These are phyloP conservation scores for Colistium nudipinnis DNA, from an alignment of 2,113 vertebrate species.

Conservation along the genomic window DNA sequence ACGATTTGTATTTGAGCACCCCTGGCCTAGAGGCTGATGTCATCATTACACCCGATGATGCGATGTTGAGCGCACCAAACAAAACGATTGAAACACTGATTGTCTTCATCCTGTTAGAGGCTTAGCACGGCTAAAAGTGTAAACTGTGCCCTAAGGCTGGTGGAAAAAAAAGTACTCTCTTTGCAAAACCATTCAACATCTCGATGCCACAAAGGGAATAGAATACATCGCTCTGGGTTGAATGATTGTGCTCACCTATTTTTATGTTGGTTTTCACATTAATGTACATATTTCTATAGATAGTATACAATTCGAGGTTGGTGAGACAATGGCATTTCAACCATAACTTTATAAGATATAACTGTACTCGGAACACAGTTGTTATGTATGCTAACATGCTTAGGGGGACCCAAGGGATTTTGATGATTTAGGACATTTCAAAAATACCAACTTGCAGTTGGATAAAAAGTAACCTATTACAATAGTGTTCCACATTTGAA, in stretches of 20 bases:
- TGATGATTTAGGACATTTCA: no score
- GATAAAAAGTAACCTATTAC: no score
- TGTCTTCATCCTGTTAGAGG: background rate
- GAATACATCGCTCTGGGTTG: background rate
- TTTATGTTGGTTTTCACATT: background rate
- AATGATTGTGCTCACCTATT: background rate
- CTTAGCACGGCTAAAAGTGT: background rate
- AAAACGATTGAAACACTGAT: constrained; percentile 2
- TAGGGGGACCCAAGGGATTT: no score
- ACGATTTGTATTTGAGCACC: constrained; percentile 10
- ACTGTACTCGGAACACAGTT: no score
- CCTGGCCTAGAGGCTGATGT: background rate
- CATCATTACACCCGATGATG: background rate
- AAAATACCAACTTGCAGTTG: no score
- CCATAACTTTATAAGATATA: no score
- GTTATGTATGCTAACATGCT: no score
- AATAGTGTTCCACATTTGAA: no score
- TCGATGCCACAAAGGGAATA: background rate
- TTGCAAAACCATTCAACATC: background rate
- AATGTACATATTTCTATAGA: background rate
- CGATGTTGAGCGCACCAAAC: background rate
- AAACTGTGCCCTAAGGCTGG: background rate
- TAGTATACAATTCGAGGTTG: background rate
- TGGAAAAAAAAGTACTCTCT: background rate
- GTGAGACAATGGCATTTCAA: no score